Evolutionary conservation across 2,113 vertebrate genomes (phyloP).

Genomic region (Trematomus loennbergii): DNA sequence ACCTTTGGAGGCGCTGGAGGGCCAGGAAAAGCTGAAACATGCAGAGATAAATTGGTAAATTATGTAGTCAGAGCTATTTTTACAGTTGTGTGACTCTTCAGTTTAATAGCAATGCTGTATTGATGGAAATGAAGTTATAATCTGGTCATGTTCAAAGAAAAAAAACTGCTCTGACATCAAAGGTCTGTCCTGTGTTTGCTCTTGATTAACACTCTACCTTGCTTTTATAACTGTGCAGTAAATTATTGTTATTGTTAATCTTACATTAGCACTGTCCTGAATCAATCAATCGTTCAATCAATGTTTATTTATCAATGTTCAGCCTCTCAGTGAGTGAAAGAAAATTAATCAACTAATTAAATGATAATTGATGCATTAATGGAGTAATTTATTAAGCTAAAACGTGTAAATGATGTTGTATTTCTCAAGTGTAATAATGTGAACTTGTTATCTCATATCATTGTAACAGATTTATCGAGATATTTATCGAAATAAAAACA

Average conservation of each 20-base stretch:
- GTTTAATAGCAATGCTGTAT: too few species aligned
- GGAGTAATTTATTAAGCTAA: too few species aligned
- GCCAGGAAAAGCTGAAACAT: conserved; percentile 84
- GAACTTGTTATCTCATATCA: not conserved
- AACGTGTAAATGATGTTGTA: not conserved
- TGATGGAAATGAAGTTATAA: too few species aligned
- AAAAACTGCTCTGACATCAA: not conserved
- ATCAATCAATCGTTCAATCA: too few species aligned
- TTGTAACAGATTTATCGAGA: too few species aligned
- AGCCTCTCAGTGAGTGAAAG: not conserved
- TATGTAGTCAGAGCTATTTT: not conserved
- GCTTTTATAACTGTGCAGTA: too few species aligned
- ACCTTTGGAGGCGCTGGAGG: conserved; percentile 86
- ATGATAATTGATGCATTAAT: too few species aligned
- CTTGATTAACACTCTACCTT: too few species aligned
- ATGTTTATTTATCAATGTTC: too few species aligned
- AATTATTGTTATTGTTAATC: too few species aligned
- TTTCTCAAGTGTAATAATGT: not conserved
- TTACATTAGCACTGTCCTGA: not conserved
- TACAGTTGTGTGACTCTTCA: not conserved
- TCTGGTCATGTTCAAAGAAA: not conserved
- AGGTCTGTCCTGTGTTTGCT: too few species aligned
- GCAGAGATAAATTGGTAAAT: not conserved
- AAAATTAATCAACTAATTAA: not conserved
- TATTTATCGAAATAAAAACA: not conserved